Base-by-base conservation (phyloP, 1,140 invertebrate genomes). In the Sycobia sp. region DNA sequence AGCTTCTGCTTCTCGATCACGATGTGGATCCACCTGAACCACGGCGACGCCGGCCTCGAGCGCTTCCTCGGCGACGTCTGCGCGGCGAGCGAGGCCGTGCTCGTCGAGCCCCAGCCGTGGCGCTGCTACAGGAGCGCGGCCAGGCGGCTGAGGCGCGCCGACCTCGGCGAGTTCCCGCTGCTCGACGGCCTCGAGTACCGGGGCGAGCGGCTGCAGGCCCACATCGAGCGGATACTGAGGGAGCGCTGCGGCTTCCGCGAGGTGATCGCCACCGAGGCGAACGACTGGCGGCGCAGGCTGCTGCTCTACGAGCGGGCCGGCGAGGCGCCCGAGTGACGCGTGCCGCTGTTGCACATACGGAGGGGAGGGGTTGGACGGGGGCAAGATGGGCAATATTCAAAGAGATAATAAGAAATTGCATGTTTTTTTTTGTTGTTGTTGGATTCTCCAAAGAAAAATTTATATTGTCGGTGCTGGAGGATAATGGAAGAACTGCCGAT, bases 21-120 rank as follows among this genome's bases (percentile, higher is more conserved):
- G 14, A 92, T 94, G 91, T 94, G 92, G 92, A 91, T 94, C 67
- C 92, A 94, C 76, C 71, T 94, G 23, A 93, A 93, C 75, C 80
- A 89, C 77, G 90, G 91, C 13, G 92, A 94, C 82, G 73, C 79
- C 4, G 90, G 89, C 1, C 73, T 93, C 14, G 70, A 79, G 50
- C 56, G 75, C 7, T 90, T 90, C 76, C 75, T 92, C 10, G 64
- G 78, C 14, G 81, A 82, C 18, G 75, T 90, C 4, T 85, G 84
- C 47, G 60, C 73, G 18, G 61, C 84, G 10, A 75, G 86, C 1
- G 79, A 85, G 38, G 79, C 86, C 36, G 72, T 93, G 9, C 81
- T 93, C 1, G 82, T 94, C 58, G 92, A 94, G 77, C 90, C 91
- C 4, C 92, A 94, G 72, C 86, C 88, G 5, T 93, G 91, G 90